Base-by-base conservation (phyloP, 2,113 vertebrate genomes). In the Psammodynastes pulverulentus region DNA sequence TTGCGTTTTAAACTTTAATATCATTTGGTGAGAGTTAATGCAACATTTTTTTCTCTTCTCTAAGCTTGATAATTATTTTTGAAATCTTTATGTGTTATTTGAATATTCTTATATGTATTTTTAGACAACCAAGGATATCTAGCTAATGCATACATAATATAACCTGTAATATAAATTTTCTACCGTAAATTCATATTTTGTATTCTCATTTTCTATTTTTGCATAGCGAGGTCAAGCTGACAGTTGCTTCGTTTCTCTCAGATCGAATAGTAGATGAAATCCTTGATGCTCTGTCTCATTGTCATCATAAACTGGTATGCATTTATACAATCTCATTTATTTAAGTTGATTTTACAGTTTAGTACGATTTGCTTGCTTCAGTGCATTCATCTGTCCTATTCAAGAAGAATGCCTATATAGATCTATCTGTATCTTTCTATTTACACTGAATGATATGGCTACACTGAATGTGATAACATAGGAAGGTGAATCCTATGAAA, bases 181-280 rank as follows among this genome's bases (percentile, higher is more conserved):
- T 79, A 86, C 49, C 0, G 0, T 93, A 89, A 86, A 92, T 94
- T 96, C 90, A 95, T n/a, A 34, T n/a, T 48, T 89, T 92, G 46
- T 91, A 17, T 91, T 91, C 84, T 97, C 90, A 19, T 95, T 94
- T 95, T 94, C 92, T 56, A 95, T 96, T 95, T 94, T 95, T 53
- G 94, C 92, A n/a, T 94, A 99, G 99, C 94, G 99, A 99, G 96
- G 98, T 99, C 92, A 99, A 99, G 97, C 96, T 99, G 96, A 99
- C 98, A 58, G 97, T 99, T 89, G 99, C 99, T n/a, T 99, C 99
- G 90, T 99, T 99, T 95, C 98, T 99, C 91, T 99, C 99, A 0
- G 99, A 99, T 94, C 98, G 98, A n/a, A 98, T 99, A 21, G 99
- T 99, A 39, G 99, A 99, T 93, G 99, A 99, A 96, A 99, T 99